These are phyloP conservation scores for Montipora cactus DNA, from an alignment of 64 coral and sea anemone genomes.

Conservation along the genomic window DNA sequence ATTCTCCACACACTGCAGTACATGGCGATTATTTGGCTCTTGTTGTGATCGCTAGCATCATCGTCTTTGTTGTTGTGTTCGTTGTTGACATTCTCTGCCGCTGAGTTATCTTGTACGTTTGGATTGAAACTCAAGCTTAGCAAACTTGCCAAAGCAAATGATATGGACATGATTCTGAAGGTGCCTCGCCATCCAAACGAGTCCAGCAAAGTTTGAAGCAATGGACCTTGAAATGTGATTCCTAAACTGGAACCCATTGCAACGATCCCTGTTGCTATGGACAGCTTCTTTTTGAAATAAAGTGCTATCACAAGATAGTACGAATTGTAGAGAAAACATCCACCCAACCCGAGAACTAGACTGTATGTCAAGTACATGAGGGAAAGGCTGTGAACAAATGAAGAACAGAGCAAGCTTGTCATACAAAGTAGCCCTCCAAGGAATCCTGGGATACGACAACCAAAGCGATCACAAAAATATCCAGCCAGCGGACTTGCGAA, in stretches of 20 bases:
- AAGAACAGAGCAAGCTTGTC: conserved; percentile 25
- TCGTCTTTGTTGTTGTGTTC: no score
- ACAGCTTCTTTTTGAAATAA: conserved; percentile 39
- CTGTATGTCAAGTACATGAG: conserved; percentile 67
- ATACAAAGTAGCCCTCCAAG: conserved; percentile 10
- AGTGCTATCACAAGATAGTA: conserved; percentile 15
- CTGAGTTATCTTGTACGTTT: no score
- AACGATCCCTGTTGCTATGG: background rate
- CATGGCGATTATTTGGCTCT: no score
- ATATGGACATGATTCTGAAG: no score
- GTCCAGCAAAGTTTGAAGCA: background rate
- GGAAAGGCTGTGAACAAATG: background rate
- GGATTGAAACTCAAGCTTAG: no score
- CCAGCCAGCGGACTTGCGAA: no score
- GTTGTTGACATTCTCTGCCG: no score
- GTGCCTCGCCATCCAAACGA: background rate
- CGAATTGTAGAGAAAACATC: conserved; percentile 20
- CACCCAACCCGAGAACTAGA: background rate
- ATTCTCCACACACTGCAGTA: no score
- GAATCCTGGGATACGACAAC: background rate
- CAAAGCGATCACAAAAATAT: no score
- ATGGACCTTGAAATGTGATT: background rate
- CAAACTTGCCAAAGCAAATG: no score
- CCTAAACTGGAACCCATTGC: no score
- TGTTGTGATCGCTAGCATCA: no score